Base-by-base conservation (phyloP, 30 jellyfish, hydroid and myxozoan species). In the Pseudorhiza aurosa region DNA sequence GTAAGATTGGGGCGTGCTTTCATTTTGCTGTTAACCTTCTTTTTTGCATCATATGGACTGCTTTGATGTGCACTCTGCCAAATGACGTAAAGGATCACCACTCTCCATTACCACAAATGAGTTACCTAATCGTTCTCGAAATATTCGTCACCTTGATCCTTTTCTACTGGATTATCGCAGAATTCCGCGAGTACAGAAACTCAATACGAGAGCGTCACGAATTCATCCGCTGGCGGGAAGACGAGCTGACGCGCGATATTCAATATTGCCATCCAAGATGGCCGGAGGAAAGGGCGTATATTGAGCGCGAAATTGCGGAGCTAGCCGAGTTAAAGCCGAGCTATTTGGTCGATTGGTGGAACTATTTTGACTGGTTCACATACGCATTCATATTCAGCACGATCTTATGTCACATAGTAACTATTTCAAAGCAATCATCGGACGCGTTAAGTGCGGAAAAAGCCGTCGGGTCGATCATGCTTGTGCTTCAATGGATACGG, bases 251-350 rank as follows among this genome's bases (percentile, higher is more conserved):
- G 15, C 74, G 87, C 18, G 99, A 93, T 58, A 32, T 93, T 12
- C 22, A 87, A 59, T 87, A 69, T 55, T 81, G 93, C 31, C 99
- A 93, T 43, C 95, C 97, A 8, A 77, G 97, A 35, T 93, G 99
- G 99, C 99, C 99, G 42, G 99, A 93, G 40, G 99, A 93, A 50
- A 76, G 89, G 58, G 87, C 95, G 46, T 93, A 85, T 43, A 18
- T 93, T 14, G 96, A 87, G 29, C 96, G 99, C 9, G 99, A 93
- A 55, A 79, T 93, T 8, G 58, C 78, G 10, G 93, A 77, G 30
- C 67, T 77, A 35, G 87, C 49, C 14, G 91, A 65, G 19, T 42
- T 30, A 28, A 77, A 73, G 24, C 83, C 87, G 24, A 53, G 94
- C 42, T 93, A 93, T 53, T 35, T 85, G 47, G 90, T 83, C 7